Base-by-base conservation (phyloP, 2,888 invertebrate genomes). In the Zaprionus obscuricornis region DNA sequence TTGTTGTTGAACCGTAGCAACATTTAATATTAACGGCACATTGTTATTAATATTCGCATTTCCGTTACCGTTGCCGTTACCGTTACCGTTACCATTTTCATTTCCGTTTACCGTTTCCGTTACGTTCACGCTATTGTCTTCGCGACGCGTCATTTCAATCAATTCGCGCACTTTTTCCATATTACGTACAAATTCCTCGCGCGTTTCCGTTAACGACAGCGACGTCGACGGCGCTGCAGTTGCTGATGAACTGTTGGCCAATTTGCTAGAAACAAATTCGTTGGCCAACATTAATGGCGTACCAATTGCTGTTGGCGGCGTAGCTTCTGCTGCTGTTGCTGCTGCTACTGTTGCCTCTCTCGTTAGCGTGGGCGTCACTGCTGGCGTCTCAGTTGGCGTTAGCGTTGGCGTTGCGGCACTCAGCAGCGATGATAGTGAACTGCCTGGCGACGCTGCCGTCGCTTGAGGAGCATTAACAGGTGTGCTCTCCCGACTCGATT, bases 121-220 rank as follows among this genome's bases (percentile, higher is more conserved):
- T 7, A 34, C 37, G 18, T 26, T 3, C 47, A 7, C 24, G 7
- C 39, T 27, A 40, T 57, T 54, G 45, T 69, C 56, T 17, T 74
- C 81, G 62, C 73, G 77, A 50, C 86, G 81, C 64, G 79, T 82
- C 75, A 74, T 74, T 71, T 79, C 81, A 62, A 89, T 74, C 59
- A 89, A 81, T 54, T 89, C 89, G 79, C 89, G 89, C 69, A 89
- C 81, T 76, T 88, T 88, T 64, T 89, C 88, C 89, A 89, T 89
- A 67, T 77, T 84, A 46, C 83, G 79, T 57, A 76, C 64, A 56
- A 79, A 79, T 58, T 74, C 62, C 69, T 79, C 83, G 55, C 78
- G 78, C 79, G 79, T 83, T 59, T 47, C 78, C 78, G n/a, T n/a
- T n/a, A n/a, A n/a, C n/a, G n/a, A n/a, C n/a, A n/a, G n/a, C n/a